phyloP scores from a whole-genome alignment of 2,113 vertebrate genomes.

The Cacatua alba region DNA sequence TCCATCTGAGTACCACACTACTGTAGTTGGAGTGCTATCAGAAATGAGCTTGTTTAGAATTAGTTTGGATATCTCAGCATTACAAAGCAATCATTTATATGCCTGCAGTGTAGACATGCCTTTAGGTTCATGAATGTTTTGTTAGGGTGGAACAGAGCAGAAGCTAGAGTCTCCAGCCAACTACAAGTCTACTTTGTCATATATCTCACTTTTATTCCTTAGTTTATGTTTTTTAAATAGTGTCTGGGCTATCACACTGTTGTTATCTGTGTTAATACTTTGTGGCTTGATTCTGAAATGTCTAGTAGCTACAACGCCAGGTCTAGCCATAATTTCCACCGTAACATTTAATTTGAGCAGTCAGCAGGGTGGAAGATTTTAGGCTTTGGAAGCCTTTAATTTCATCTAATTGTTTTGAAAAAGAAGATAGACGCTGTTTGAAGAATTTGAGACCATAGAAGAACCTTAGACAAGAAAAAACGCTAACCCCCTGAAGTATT shows the following conservation, averaged over 20 bases:
- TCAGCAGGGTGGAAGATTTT: not conserved
- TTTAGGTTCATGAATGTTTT: constrained; percentile 35
- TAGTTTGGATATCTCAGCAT: constrained; percentile 13
- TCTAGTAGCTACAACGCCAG: not conserved
- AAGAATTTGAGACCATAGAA: not conserved
- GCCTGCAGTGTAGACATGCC: constrained; percentile 27
- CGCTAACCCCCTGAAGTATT: not conserved
- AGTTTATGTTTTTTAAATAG: not conserved
- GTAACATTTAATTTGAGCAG: not conserved
- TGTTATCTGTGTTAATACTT: not conserved
- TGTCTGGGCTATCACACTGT: not conserved
- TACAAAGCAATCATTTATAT: constrained; percentile 41
- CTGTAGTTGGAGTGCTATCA: constrained; percentile 32
- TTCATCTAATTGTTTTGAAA: not conserved
- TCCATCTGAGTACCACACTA: not conserved
- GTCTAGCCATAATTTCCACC: not conserved
- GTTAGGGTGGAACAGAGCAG: constrained; percentile 24
- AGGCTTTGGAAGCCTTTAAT: not conserved
- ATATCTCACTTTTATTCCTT: not conserved
- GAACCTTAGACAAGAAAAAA: not conserved
- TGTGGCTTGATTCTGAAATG: not conserved
- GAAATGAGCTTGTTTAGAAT: constrained; percentile 42
- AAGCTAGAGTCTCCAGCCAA: not conserved
- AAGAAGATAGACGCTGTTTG: not conserved
- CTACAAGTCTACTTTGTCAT: not conserved